These are phyloP conservation scores for Chaenogobius annularis DNA, from an alignment of 2,113 vertebrate species.

Conservation along the genomic window DNA sequence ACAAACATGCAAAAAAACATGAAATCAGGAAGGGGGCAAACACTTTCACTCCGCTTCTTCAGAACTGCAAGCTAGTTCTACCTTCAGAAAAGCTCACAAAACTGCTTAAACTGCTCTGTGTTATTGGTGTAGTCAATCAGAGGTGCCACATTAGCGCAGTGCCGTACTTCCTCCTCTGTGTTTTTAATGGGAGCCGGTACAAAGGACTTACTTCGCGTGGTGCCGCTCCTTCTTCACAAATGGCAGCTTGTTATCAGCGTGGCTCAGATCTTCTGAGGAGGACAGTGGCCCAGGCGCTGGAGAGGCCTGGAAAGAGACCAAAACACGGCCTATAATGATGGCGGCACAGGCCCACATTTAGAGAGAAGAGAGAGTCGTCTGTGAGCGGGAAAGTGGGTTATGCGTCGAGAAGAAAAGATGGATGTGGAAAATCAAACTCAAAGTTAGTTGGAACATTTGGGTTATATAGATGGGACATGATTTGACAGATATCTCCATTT, in stretches of 20 bases:
- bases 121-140: not conserved
- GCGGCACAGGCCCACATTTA: conserved; percentile 26
- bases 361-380: not conserved
- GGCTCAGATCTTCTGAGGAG: conserved; percentile 66
- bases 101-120: not conserved
- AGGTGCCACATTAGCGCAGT: not conserved
- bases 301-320: conserved; percentile 43
- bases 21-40: too few relatives aligned
- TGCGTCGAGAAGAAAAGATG: too few relatives aligned
- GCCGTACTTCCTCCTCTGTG: conserved; percentile 10
- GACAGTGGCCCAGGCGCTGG: conserved; percentile 48
- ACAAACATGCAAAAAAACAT: too few relatives aligned
- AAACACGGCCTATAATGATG: conserved; percentile 55
- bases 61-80: not conserved
- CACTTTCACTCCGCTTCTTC: too few relatives aligned
- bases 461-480: not conserved
- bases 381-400: not conserved
- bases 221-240: conserved; percentile 60
- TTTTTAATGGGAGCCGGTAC: conserved; percentile 54
- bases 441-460: not conserved
- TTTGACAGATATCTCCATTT: too few relatives aligned
- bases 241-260: conserved; percentile 64
- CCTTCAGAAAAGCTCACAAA: not conserved
- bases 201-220: conserved; percentile 39
- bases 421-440: not conserved